These are phyloP conservation scores for Maconellicoccus hirsutus DNA, from an alignment of 1,140 invertebrate species.

Conservation along the genomic window DNA sequence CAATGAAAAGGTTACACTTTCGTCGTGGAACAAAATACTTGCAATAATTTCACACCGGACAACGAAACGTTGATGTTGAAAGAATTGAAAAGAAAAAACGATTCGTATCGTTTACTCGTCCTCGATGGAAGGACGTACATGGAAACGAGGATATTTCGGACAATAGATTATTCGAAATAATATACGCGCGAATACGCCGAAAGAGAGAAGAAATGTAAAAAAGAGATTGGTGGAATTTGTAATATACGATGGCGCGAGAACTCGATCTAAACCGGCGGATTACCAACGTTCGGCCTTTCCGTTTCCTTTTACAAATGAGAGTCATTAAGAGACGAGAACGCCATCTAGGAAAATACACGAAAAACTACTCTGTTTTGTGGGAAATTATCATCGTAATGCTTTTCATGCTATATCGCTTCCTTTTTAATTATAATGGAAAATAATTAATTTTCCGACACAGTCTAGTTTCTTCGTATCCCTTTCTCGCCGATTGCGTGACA, in stretches of 20 bases:
- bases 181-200: too few relatives aligned
- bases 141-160: too few relatives aligned
- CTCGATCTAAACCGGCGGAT: neutral
- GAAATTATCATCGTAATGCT: conserved; percentile 20
- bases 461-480: neutral
- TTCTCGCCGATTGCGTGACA: neutral
- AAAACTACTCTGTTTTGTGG: conserved; percentile 17
- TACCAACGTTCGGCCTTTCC: conserved; percentile 6
- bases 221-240: too few relatives aligned
- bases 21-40: too few relatives aligned
- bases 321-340: conserved; percentile 6
- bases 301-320: conserved; percentile 16
- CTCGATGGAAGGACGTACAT: too few relatives aligned
- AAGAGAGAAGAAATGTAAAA: too few relatives aligned
- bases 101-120: too few relatives aligned
- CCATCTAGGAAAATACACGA: conserved; percentile 16
- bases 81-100: too few relatives aligned
- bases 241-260: neutral
- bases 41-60: too few relatives aligned
- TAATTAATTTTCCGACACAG: conserved; percentile 18
- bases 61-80: too few relatives aligned
- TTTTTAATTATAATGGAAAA: conserved; percentile 22
- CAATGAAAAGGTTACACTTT: too few relatives aligned
- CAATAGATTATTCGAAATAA: too few relatives aligned
- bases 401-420: conserved; percentile 16